Percentiles rank a stretch among this genome's conserved stretches.
Conservation (phyloP, 2,797 vertebrate species). For the Crax fasciolata region DNA sequence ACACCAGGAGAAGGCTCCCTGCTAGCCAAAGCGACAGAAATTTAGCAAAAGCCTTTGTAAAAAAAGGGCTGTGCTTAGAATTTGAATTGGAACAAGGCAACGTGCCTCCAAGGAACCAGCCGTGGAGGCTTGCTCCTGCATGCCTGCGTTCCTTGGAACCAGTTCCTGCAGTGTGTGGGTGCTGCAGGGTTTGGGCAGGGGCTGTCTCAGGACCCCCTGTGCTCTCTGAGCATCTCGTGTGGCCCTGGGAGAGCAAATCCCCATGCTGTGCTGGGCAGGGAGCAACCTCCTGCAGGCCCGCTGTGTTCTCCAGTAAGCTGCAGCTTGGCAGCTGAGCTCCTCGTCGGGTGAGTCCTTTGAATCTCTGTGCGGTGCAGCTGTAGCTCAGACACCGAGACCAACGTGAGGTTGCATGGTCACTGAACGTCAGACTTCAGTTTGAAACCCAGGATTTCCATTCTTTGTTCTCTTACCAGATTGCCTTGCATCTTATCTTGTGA, state of each 20-base stretch:
- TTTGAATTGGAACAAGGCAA: neutral
- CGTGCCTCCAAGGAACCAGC: neutral
- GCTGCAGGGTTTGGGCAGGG: neutral
- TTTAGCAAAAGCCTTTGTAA: neutral
- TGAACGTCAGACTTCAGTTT: neutral
- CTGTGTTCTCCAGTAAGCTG: neutral
- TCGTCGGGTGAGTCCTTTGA: neutral
- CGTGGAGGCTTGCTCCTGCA: no score
- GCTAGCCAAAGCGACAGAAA: neutral
- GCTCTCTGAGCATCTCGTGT: neutral
- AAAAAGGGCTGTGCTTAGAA: neutral
- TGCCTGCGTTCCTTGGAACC: no score
- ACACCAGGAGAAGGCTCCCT: neutral
- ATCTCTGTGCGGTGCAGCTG: neutral
- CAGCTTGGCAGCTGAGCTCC: neutral
- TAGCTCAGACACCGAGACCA: neutral
- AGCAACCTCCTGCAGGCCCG: no score
- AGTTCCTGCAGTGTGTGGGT: fast-evolving
- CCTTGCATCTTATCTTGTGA: neutral
- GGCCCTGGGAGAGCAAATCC: neutral
- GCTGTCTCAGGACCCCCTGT: neutral
- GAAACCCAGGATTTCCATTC: neutral
- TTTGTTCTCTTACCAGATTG: neutral
- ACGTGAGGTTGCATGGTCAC: fast-evolving
- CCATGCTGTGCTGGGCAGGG: fast-evolving